A percentile compares a stretch with the other conserved stretches of the same genome.
Evolutionary conservation across 2,797 vertebrate genomes (phyloP).

Genomic region (Iguana delicatissima): DNA sequence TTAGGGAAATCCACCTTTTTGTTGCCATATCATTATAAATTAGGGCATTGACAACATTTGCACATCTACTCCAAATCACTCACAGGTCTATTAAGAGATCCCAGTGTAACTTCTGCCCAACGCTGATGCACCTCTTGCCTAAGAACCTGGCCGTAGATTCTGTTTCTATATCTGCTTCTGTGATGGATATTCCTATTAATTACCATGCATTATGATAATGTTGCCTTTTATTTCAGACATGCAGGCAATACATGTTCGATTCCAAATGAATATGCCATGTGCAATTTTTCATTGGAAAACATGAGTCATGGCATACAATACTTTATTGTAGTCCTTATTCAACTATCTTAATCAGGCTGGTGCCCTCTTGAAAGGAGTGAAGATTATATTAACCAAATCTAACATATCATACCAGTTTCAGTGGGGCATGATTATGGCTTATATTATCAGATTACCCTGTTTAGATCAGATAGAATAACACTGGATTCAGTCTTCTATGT

Average conservation of each 20-base stretch:
- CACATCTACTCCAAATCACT: not conserved
- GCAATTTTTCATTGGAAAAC: not conserved
- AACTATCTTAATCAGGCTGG: not conserved
- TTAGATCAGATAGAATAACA: not conserved
- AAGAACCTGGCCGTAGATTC: not conserved
- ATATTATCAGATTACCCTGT: not conserved
- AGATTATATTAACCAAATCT: not conserved
- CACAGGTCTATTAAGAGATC: not conserved
- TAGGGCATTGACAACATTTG: no score
- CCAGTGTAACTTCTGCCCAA: not conserved
- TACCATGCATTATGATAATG: not conserved
- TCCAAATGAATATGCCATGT: not conserved
- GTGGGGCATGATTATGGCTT: not conserved
- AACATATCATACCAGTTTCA: not conserved
- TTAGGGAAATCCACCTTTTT: not conserved
- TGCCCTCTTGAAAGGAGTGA: not conserved
- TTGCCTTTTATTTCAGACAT: not conserved
- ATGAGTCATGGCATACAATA: not conserved
- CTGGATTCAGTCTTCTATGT: not conserved
- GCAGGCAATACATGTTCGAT: not conserved
- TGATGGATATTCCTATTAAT: not conserved
- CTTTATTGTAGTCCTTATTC: no score
- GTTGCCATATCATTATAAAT: not conserved
- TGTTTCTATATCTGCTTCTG: not conserved
- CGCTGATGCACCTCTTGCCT: not conserved